A percentile compares a stretch with the other conserved stretches of the same genome.
Evolutionary conservation across 2,888 invertebrate species (phyloP).

Genomic region (Nomada goodeniana): DNA sequence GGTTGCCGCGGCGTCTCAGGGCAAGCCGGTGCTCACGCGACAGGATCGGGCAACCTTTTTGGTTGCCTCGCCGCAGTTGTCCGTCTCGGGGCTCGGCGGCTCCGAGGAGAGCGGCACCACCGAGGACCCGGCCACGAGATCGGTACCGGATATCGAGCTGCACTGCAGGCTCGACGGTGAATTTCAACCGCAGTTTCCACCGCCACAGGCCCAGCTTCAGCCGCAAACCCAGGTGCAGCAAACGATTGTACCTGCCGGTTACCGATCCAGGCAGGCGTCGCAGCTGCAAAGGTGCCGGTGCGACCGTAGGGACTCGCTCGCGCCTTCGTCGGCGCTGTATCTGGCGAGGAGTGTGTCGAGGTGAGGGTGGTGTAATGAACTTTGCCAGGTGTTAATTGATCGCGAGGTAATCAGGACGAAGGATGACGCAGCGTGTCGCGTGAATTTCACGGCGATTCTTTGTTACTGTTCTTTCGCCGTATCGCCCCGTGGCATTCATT

Average conservation of each 20-base stretch:
- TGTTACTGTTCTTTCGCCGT: no score
- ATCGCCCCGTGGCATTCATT: no score
- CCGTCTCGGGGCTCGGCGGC: constrained; percentile 88
- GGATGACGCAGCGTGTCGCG: no score
- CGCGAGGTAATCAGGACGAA: no score
- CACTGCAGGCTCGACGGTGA: constrained; percentile 88
- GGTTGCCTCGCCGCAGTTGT: constrained; percentile 89
- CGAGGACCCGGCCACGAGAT: constrained; percentile 90
- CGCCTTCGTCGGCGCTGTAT: constrained; percentile 90
- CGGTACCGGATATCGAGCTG: constrained; percentile 93
- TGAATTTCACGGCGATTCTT: no score
- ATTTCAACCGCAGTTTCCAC: constrained; percentile 77
- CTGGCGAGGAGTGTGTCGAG: constrained; percentile 93
- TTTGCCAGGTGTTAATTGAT: no score
- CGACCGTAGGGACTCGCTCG: constrained; percentile 93
- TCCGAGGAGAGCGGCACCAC: constrained; percentile 91
- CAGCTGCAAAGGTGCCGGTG: constrained; percentile 87
- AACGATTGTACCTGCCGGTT: constrained; percentile 52
- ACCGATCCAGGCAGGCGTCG: constrained; percentile 70
- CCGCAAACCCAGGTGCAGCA: constrained; percentile 71
- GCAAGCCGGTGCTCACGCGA: constrained; percentile 92
- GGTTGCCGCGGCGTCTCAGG: constrained; percentile 77
- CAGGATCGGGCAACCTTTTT: constrained; percentile 94
- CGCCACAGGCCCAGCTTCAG: constrained; percentile 64
- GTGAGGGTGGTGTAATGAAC: constrained; percentile 58